phyloP scores from a whole-genome alignment of 1,140 invertebrate genomes.

The Charaxes varanes region DNA sequence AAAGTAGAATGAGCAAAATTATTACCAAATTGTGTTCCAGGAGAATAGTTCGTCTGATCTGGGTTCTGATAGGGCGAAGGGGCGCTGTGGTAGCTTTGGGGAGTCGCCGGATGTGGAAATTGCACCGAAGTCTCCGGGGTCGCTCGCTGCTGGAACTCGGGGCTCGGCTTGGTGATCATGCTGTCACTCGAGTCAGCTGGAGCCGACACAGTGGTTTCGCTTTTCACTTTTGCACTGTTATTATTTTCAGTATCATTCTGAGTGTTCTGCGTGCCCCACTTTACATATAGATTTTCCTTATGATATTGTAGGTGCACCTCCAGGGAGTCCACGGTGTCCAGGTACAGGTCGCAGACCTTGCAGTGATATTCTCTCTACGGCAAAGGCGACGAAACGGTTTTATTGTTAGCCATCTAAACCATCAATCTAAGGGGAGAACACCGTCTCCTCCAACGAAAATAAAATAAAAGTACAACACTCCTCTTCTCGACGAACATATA shows the following conservation, averaged over 20 bases:
- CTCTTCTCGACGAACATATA: slow-evolving; percentile 57
- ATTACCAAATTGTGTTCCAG: slow-evolving; percentile 64
- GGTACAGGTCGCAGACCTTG: slow-evolving; percentile 82
- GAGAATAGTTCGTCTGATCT: slow-evolving; percentile 75
- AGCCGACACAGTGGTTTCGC: slow-evolving; percentile 69
- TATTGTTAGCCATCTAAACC: slow-evolving; percentile 75
- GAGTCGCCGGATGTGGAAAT: slow-evolving; percentile 76
- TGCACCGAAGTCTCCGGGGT: slow-evolving; percentile 73
- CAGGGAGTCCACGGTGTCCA: slow-evolving; percentile 83
- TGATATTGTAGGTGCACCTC: slow-evolving; percentile 87
- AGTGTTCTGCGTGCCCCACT: slow-evolving; percentile 81
- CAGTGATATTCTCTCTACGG: slow-evolving; percentile 77
- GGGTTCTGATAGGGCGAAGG: slow-evolving; percentile 76
- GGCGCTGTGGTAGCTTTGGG: slow-evolving; percentile 76
- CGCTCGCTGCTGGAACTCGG: slow-evolving; percentile 74
- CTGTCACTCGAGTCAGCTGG: slow-evolving; percentile 78
- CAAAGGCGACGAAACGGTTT: slow-evolving; percentile 62
- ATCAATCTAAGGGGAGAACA: slow-evolving; percentile 59
- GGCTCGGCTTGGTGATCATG: slow-evolving; percentile 74
- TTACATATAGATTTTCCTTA: slow-evolving; percentile 83
- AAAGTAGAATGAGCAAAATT: slow-evolving; percentile 70
- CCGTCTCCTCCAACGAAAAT: slow-evolving; percentile 69
- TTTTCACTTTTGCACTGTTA: slow-evolving; percentile 76
- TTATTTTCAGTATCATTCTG: slow-evolving; percentile 80
- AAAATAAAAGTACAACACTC: slow-evolving; percentile 63